Conservation (phyloP, 2,797 vertebrate genomes). For the Luscinia megarhynchos region DNA sequence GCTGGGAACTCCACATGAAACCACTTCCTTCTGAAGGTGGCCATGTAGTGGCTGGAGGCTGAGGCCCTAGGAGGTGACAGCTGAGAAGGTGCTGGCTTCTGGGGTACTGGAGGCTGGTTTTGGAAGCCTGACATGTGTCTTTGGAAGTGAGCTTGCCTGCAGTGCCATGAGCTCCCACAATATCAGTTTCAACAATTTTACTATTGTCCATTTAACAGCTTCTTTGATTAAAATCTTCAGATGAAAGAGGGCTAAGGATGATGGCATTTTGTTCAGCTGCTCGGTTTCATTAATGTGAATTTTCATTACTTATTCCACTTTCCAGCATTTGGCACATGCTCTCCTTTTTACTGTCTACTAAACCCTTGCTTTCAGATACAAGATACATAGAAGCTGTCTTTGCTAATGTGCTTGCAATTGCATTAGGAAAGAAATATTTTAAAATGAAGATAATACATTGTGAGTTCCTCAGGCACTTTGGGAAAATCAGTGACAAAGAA, state of each 20-base stretch:
- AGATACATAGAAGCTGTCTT: constrained; percentile 1
- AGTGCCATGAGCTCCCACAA: neutral
- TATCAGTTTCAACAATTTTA: neutral
- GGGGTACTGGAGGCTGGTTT: neutral
- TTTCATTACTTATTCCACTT: constrained; percentile 39
- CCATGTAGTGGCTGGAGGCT: neutral
- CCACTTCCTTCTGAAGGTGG: neutral
- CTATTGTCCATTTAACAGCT: neutral
- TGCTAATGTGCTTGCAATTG: constrained; percentile 27
- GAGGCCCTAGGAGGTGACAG: neutral
- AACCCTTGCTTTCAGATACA: constrained; percentile 21
- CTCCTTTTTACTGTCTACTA: constrained; percentile 31
- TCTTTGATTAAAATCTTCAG: constrained; percentile 14
- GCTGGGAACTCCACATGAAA: neutral
- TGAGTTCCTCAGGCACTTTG: neutral
- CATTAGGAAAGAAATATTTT: constrained; percentile 34
- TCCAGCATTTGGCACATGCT: neutral
- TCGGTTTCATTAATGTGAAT: constrained; percentile 5
- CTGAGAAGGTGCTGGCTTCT: neutral
- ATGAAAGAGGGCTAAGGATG: neutral
- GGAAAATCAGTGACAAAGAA: neutral
- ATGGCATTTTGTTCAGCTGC: constrained; percentile 1
- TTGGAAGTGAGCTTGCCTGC: neutral
- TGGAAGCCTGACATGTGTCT: fast-evolving
- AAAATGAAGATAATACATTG: neutral